Conservation (phyloP, 2,888 invertebrate species). For the Mimachlamys varia region DNA sequence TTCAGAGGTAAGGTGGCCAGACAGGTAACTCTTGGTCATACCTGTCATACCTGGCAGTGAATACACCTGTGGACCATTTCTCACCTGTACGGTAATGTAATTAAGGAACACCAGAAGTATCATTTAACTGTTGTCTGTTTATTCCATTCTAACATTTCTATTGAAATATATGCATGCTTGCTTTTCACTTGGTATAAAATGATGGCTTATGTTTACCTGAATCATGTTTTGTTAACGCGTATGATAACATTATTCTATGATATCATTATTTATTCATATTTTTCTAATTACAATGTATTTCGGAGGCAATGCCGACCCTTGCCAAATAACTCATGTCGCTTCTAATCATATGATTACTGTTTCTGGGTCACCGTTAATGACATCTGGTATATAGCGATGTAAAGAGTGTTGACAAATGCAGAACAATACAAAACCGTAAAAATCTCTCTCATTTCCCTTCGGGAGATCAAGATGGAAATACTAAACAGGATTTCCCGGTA, state of each 20-base stretch:
- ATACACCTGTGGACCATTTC: not conserved
- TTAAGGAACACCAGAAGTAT: not conserved
- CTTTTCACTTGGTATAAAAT: not conserved
- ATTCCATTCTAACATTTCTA: not conserved
- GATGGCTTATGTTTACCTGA: not conserved
- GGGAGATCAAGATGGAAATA: no score
- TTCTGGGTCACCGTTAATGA: no score
- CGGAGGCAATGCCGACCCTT: not conserved
- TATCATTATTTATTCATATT: not conserved
- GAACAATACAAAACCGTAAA: no score
- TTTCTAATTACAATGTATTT: not conserved
- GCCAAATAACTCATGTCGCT: no score
- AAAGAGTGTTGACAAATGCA: no score
- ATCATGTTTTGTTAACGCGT: not conserved
- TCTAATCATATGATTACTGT: no score
- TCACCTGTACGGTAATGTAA: not conserved
- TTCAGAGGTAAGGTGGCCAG: not conserved
- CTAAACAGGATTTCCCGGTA: no score
- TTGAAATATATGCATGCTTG: not conserved
- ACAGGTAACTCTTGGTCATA: not conserved
- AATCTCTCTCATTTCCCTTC: no score
- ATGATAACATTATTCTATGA: not conserved
- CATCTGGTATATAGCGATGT: no score
- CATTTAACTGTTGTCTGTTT: not conserved
- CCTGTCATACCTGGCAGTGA: not conserved